Conservation (phyloP, 1,140 invertebrate genomes). For the Rhagoletis zephyria region DNA sequence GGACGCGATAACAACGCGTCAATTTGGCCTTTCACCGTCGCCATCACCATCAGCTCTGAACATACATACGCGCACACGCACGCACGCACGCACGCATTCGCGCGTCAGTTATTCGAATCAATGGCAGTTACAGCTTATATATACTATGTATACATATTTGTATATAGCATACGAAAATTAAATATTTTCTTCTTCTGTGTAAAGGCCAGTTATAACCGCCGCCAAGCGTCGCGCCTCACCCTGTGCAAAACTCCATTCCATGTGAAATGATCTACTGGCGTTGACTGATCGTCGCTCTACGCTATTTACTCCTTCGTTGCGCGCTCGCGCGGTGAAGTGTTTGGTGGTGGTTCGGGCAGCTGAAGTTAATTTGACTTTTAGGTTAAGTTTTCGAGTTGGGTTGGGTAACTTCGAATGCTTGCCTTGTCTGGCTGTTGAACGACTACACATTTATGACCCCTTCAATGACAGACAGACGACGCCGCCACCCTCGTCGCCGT, state of each 20-base stretch:
- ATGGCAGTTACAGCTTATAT: not conserved
- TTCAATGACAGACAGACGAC: not conserved
- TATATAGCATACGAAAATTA: not conserved
- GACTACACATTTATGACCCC: constrained; percentile 47
- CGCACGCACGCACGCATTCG: not conserved
- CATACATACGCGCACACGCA: not conserved
- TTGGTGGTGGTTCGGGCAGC: not conserved
- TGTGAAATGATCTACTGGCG: not conserved
- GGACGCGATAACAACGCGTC: constrained; percentile 22
- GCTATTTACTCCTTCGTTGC: not conserved
- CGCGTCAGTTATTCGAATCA: not conserved
- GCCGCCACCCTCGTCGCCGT: not conserved
- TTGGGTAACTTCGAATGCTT: constrained; percentile 26
- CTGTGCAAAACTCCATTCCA: not conserved
- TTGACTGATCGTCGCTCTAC: not conserved
- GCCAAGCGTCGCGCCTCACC: not conserved
- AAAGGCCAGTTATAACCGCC: not conserved
- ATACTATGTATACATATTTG: not conserved
- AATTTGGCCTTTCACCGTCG: constrained; percentile 37
- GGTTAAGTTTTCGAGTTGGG: constrained; percentile 21
- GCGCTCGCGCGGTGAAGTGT: not conserved
- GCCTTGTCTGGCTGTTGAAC: not conserved
- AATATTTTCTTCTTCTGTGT: no score
- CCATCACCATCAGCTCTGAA: not conserved
- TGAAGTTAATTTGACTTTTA: constrained; percentile 31